phyloP scores from a whole-genome alignment of 2,113 vertebrate species.

The Cnemophilus loriae region DNA sequence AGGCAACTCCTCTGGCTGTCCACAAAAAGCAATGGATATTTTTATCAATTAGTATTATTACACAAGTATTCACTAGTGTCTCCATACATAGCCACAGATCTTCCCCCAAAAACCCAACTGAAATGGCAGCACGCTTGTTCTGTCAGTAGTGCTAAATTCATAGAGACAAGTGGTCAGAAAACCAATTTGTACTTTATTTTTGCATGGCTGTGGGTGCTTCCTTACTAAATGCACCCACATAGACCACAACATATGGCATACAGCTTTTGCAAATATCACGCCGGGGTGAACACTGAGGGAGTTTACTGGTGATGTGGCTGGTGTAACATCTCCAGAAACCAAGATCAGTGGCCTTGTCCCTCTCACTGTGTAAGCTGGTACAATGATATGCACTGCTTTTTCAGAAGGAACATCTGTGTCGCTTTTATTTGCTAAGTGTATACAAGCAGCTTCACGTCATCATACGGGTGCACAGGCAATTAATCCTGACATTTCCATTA shows the following conservation, averaged over 20 bases:
- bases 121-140: neutral
- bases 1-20: neutral
- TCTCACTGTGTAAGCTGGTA: neutral
- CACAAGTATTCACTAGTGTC: neutral
- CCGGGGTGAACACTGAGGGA: neutral
- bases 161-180: neutral
- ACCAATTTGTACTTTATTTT: neutral
- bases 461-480: neutral
- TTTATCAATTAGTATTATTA: neutral
- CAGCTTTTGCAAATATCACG: neutral
- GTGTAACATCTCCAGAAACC: neutral
- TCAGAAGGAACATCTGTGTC: neutral
- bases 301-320: neutral
- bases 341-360: neutral
- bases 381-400: neutral
- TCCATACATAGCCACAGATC: neutral
- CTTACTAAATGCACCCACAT: neutral
- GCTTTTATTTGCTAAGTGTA: neutral
- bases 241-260: neutral
- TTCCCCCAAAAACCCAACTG: neutral
- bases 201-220: neutral
- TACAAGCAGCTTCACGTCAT: neutral
- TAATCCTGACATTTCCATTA: conserved; percentile 22
- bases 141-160: neutral
- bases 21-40: neutral